Evolutionary conservation across 2,113 vertebrate species (phyloP).

Genomic region (Limnothrissa miodon): DNA sequence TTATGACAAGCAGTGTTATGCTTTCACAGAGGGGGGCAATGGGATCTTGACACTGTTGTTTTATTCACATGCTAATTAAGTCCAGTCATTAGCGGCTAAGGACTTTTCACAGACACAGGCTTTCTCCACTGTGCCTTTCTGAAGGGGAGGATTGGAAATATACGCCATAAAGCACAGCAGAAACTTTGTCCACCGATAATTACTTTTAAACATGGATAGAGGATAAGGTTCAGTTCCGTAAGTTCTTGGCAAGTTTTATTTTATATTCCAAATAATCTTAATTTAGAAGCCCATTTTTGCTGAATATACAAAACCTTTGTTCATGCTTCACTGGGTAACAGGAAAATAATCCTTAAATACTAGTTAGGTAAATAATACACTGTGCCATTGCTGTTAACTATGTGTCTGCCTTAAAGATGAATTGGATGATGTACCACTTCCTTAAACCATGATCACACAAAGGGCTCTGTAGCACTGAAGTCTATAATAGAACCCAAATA

Average conservation of each 20-base stretch:
- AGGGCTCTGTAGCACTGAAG: too few relatives aligned
- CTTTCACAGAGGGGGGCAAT: slow-evolving; percentile 16
- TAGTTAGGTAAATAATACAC: too few relatives aligned
- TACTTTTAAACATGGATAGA: background rate
- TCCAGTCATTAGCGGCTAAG: slow-evolving; percentile 3
- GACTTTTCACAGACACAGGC: background rate
- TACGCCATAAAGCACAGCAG: background rate
- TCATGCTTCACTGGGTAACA: background rate
- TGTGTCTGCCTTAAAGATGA: too few relatives aligned
- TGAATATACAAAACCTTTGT: background rate
- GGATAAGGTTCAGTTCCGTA: background rate
- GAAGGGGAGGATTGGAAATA: background rate
- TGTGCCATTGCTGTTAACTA: too few relatives aligned
- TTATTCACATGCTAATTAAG: slow-evolving; percentile 22
- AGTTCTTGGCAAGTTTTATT: background rate
- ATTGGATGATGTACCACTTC: too few relatives aligned
- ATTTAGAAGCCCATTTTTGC: background rate
- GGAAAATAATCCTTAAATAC: background rate
- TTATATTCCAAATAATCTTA: background rate
- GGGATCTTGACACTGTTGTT: slow-evolving; percentile 22
- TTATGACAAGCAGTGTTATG: slow-evolving; percentile 14
- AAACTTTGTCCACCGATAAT: background rate
- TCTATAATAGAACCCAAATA: too few relatives aligned
- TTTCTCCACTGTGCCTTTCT: too few relatives aligned
- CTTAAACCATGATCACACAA: too few relatives aligned